Percentiles rank a stretch among this genome's conserved stretches.
phyloP scores from a whole-genome alignment of 2,888 invertebrate genomes.

The Lomographa bimaculata region DNA sequence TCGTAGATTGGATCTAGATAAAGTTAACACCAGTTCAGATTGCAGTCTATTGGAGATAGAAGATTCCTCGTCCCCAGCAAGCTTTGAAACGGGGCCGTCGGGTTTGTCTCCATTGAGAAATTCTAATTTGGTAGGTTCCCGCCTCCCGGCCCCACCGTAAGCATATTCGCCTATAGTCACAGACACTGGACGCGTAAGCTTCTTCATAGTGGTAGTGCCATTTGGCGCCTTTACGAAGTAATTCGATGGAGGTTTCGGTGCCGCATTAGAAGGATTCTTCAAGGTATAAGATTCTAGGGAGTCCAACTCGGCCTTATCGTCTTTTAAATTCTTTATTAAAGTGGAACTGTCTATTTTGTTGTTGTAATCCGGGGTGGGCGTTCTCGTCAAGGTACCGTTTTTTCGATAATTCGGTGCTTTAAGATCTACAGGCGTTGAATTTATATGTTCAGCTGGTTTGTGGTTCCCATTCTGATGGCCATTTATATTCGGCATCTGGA shows the following conservation, averaged over 20 bases:
- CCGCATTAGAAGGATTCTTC: constrained; percentile 84
- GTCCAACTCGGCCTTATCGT: constrained; percentile 88
- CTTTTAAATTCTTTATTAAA: constrained; percentile 54
- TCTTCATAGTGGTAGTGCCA: constrained; percentile 83
- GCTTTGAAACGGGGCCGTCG: constrained; percentile 52
- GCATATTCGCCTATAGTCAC: constrained; percentile 89
- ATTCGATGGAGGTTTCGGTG: constrained; percentile 87
- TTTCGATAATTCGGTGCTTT: constrained; percentile 58
- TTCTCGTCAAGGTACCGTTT: constrained; percentile 60
- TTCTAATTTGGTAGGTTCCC: constrained; percentile 88
- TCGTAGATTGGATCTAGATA: constrained; percentile 90
- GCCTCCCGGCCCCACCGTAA: constrained; percentile 76
- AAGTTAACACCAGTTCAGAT: constrained; percentile 88
- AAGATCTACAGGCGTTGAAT: constrained; percentile 38
- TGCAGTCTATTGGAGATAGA: constrained; percentile 87
- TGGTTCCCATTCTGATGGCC: constrained; percentile 60
- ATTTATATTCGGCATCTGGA: constrained; percentile 68
- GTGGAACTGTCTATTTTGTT: constrained; percentile 54
- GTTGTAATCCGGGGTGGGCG: constrained; percentile 72
- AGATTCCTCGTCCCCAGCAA: constrained; percentile 61
- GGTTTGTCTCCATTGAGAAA: constrained; percentile 83
- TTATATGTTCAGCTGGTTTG: constrained; percentile 35
- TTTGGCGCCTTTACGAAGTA: constrained; percentile 86
- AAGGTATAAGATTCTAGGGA: constrained; percentile 90
- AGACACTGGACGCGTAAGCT: constrained; percentile 84